Evolutionary conservation across 2,113 vertebrate species (phyloP), one percentile per base, ranked within the genome.

Genomic region (Lonchura striata): DNA sequence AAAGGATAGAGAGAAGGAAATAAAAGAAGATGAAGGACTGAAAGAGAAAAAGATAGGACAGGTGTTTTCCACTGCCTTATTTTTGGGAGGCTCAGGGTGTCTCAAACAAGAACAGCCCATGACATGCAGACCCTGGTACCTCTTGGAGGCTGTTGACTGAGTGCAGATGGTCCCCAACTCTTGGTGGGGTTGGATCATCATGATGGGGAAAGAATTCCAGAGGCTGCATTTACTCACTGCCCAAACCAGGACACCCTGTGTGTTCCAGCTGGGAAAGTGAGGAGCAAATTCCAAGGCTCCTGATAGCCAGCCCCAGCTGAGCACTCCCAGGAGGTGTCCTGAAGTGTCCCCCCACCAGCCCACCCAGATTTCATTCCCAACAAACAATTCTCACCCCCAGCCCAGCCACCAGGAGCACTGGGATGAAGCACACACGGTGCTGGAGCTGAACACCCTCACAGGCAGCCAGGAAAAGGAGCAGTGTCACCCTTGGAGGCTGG

Each of bases 351-450:
- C 15, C 21, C 3, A 0, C 0, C 7, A 66, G 19, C n/a, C 47
- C 72, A 53, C 10, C 1, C 3, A 15, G 15, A 19, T 8, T 39
- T 65, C 41, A 11, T 5, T 15, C n/a, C 59, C 11, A 9, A 7
- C 1, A 2, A 47, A 13, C 13, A 10, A 9, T 46, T 64, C 76
- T 63, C 30, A 46, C 6, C 28, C 41, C 68, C 21, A 27, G 1
- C 30, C 22, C 70, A 44, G 47, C 15, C 63, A 25, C 54, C 70
- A 31, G 65, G n/a, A 39, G 15, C 60, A 6, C 35, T 0, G 2
- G 46, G 28, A 30, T 3, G 6, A 7, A 41, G 44, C 49, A 11
- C 10, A 4, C 0, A 0, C 0, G 0, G 33, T 15, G 54, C 83
- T 11, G 75, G 61, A 50, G 77, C 72, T 21, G 59, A 68, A 59